Evolutionary conservation across 2,113 vertebrate genomes (phyloP).

Genomic region (Onychostruthus taczanowskii): DNA sequence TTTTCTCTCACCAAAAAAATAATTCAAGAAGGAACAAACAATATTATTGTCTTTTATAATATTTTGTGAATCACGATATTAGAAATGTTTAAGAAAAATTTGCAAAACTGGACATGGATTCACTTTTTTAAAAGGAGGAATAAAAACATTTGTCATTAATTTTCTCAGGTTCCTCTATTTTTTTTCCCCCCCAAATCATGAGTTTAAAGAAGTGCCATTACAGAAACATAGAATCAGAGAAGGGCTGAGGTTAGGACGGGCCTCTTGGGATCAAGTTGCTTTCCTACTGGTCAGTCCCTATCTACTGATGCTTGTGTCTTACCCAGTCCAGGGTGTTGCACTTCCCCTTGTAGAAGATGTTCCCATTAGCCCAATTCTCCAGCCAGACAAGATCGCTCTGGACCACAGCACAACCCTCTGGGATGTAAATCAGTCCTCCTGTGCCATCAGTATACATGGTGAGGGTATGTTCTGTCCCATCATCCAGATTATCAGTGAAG

Average conservation of each 20-base stretch:
- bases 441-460: too few species aligned
- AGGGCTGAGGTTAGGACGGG: neutral
- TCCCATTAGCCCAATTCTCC: neutral
- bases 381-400: fast-evolving
- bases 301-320: neutral
- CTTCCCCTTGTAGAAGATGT: neutral
- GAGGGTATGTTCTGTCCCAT: neutral
- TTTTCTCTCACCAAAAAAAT: neutral
- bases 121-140: neutral
- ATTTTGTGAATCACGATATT: neutral
- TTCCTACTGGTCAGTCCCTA: neutral
- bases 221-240: neutral
- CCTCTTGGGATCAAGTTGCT: neutral
- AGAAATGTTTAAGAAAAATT: neutral
- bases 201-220: neutral
- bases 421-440: neutral
- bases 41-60: neutral
- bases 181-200: neutral
- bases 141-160: neutral
- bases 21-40: neutral
- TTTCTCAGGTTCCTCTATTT: neutral
- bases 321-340: neutral
- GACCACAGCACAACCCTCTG: neutral
- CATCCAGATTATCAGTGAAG: neutral
- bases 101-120: neutral